Conservation (phyloP, 2,888 invertebrate species). For the Stegana nigrithorax region DNA sequence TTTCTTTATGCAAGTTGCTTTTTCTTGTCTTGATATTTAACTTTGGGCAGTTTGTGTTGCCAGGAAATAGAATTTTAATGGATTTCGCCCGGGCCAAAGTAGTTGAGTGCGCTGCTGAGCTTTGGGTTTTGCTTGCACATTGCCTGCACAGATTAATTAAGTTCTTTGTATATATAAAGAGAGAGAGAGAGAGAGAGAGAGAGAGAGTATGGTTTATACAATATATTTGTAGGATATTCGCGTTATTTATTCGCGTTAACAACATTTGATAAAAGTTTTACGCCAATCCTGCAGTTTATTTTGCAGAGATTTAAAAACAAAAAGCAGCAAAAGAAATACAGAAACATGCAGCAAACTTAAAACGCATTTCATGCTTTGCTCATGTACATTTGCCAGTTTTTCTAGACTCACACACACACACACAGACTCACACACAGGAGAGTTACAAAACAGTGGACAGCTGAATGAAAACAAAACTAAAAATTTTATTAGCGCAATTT, state of each 20-base stretch:
- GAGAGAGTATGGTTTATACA: background rate
- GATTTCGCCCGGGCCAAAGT: too few relatives aligned
- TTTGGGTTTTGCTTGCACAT: constrained; percentile 35
- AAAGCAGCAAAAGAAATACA: too few relatives aligned
- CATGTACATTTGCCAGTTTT: background rate
- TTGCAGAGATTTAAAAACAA: too few relatives aligned
- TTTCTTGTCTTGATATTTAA: constrained; percentile 49
- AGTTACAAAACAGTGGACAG: background rate
- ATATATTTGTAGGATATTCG: background rate
- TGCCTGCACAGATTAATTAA: constrained; percentile 9
- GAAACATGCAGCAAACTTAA: too few relatives aligned
- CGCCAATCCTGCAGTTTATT: too few relatives aligned
- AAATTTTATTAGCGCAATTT: constrained; percentile 43
- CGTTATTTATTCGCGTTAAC: too few relatives aligned
- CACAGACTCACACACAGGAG: background rate
- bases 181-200: background rate
- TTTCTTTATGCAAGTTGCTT: constrained; percentile 32
- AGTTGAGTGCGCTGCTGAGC: constrained; percentile 39
- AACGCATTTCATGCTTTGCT: too few relatives aligned
- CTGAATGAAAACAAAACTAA: constrained; percentile 8
- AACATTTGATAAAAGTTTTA: too few relatives aligned
- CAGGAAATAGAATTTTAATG: constrained; percentile 59
- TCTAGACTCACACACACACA: background rate
- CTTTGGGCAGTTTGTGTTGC: constrained; percentile 60
- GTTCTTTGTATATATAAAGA: background rate